phyloP scores from a whole-genome alignment of 1,140 invertebrate genomes.

The Scaptomyza pallida region DNA sequence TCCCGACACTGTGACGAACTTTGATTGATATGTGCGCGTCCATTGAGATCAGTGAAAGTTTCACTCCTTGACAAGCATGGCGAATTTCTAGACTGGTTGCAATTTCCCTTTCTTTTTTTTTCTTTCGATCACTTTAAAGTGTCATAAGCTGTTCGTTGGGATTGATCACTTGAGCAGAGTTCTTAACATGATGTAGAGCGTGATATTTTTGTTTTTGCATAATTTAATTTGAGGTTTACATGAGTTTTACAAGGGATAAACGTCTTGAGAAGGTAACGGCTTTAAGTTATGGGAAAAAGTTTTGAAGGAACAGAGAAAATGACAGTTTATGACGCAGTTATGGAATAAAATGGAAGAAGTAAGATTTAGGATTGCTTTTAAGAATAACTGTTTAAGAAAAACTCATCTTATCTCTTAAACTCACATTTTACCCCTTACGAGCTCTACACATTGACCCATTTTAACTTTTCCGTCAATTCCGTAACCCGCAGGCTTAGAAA shows the following conservation, averaged over 20 bases:
- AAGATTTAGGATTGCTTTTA: too few relatives aligned
- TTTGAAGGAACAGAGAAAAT: background rate
- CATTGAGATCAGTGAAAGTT: constrained; percentile 62
- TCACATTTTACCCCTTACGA: background rate
- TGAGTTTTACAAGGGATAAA: constrained; percentile 63
- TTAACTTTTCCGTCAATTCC: background rate
- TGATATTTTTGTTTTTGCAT: constrained; percentile 57
- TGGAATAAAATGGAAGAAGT: background rate
- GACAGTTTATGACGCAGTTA: constrained; percentile 5
- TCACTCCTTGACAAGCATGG: constrained; percentile 59
- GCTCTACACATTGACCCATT: constrained; percentile 5
- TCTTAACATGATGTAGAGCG: constrained; percentile 65
- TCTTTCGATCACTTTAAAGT: constrained; percentile 43
- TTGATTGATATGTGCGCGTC: constrained; percentile 78
- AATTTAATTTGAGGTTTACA: constrained; percentile 69
- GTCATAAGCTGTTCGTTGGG: constrained; percentile 55
- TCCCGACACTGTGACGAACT: constrained; percentile 82
- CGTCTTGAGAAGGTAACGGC: constrained; percentile 27
- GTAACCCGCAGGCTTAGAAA: background rate
- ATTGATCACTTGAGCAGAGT: constrained; percentile 72
- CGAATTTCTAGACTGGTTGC: constrained; percentile 66
- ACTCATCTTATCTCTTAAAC: too few relatives aligned
- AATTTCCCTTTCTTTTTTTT: constrained; percentile 10
- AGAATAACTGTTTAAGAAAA: too few relatives aligned
- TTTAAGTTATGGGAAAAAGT: constrained; percentile 47